phyloP scores from a whole-genome alignment of 2,888 invertebrate genomes.

The Athetis lepigone region DNA sequence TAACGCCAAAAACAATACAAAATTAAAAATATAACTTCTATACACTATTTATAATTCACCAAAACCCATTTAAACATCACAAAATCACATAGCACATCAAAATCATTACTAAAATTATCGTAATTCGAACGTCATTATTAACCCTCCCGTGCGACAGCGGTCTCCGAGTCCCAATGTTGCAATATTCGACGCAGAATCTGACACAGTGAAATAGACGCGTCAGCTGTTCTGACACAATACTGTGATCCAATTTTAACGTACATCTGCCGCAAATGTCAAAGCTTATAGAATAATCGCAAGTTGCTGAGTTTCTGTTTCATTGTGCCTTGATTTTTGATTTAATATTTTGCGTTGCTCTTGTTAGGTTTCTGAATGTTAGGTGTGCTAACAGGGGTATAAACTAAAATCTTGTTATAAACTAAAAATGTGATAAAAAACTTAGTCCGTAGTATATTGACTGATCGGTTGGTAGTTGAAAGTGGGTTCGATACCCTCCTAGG shows the following conservation, averaged over 20 bases:
- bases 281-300: slow-evolving; percentile 61
- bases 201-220: slow-evolving; percentile 64
- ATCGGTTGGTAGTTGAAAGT: too few relatives aligned
- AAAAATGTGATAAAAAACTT: not conserved
- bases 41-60: slow-evolving; percentile 6
- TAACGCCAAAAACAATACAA: not conserved
- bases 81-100: slow-evolving; percentile 2
- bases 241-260: slow-evolving; percentile 68
- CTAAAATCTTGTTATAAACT: too few relatives aligned
- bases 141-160: slow-evolving; percentile 55
- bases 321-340: slow-evolving; percentile 28
- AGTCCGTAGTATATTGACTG: too few relatives aligned
- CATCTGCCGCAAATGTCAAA: slow-evolving; percentile 68
- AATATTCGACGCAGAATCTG: slow-evolving; percentile 65
- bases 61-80: not conserved
- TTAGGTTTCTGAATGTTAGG: not conserved
- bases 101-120: slow-evolving; percentile 39
- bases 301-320: slow-evolving; percentile 54
- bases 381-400: too few relatives aligned
- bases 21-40: not conserved
- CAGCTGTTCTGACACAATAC: slow-evolving; percentile 66
- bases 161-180: slow-evolving; percentile 56
- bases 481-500: too few relatives aligned
- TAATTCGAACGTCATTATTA: slow-evolving; percentile 52
- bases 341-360: not conserved